Evolutionary conservation across 2,797 vertebrate species (phyloP).

Genomic region (Taenioides sp.): DNA sequence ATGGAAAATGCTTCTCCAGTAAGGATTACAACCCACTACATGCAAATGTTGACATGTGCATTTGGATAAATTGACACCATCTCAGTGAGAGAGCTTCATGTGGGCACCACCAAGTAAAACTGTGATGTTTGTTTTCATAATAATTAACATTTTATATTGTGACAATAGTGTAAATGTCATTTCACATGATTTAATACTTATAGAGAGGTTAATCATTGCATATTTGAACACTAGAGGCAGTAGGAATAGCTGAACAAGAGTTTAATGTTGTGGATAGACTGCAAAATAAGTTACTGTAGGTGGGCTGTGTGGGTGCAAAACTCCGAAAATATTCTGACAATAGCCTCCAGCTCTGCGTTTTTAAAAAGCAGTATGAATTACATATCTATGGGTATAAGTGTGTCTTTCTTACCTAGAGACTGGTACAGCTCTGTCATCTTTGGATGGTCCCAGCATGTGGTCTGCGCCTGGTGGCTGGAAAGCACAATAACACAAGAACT

Average conservation of each 20-base stretch:
- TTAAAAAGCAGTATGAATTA: neutral
- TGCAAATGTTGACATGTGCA: too few species aligned
- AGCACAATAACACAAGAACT: constrained; percentile 35
- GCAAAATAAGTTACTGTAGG: constrained; percentile 6
- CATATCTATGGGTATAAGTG: constrained; percentile 7
- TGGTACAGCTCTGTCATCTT: constrained; percentile 98
- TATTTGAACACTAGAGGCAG: constrained; percentile 17
- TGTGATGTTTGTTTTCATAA: neutral
- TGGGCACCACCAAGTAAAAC: neutral
- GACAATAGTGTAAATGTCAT: constrained; percentile 3
- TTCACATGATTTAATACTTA: constrained; percentile 52
- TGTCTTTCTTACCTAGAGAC: constrained; percentile 84
- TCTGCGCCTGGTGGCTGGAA: constrained; percentile 92
- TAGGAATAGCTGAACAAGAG: neutral
- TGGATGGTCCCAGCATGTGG: constrained; percentile 97
- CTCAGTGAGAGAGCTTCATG: constrained; percentile 46
- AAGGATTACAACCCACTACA: too few species aligned
- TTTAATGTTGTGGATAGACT: constrained; percentile 18
- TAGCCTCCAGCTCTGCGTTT: neutral
- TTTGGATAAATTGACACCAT: constrained; percentile 19
- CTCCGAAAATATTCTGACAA: constrained; percentile 1
- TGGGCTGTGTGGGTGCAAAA: neutral
- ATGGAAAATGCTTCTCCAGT: too few species aligned
- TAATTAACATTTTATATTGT: too few species aligned
- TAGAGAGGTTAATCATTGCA: constrained; percentile 22